These are phyloP conservation scores for Myotis planiceps DNA, from an alignment of 2,797 vertebrate species.

Conservation along the genomic window DNA sequence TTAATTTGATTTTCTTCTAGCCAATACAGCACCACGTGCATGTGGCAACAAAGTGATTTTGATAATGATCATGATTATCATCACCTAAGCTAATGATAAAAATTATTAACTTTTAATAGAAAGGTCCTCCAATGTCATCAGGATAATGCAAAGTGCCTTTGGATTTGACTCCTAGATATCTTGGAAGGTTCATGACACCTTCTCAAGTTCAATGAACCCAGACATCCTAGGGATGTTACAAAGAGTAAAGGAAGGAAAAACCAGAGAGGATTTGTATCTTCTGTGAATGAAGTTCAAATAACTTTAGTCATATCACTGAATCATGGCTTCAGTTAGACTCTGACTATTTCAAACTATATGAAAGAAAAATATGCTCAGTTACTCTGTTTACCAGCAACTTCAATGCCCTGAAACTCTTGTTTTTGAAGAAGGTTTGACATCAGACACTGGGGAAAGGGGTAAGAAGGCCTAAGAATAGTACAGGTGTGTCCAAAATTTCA, in stretches of 20 bases:
- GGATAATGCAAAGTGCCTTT: background rate
- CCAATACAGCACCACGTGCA: accelerated
- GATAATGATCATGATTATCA: background rate
- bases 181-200: background rate
- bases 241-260: background rate
- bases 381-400: background rate
- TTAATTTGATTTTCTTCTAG: background rate
- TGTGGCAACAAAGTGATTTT: background rate
- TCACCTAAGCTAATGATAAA: background rate
- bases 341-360: background rate
- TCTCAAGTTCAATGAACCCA: background rate
- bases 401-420: background rate
- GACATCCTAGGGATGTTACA: background rate
- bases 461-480: background rate
- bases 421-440: background rate
- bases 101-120: conserved; percentile 34
- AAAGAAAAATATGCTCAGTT: background rate
- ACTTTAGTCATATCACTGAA: background rate
- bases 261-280: background rate
- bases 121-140: background rate
- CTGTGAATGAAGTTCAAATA: background rate
- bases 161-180: background rate
- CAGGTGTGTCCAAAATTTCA: background rate
- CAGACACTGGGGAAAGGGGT: background rate
- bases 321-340: background rate